phyloP scores from a whole-genome alignment of 1,140 invertebrate species.

The Orussus abietinus region DNA sequence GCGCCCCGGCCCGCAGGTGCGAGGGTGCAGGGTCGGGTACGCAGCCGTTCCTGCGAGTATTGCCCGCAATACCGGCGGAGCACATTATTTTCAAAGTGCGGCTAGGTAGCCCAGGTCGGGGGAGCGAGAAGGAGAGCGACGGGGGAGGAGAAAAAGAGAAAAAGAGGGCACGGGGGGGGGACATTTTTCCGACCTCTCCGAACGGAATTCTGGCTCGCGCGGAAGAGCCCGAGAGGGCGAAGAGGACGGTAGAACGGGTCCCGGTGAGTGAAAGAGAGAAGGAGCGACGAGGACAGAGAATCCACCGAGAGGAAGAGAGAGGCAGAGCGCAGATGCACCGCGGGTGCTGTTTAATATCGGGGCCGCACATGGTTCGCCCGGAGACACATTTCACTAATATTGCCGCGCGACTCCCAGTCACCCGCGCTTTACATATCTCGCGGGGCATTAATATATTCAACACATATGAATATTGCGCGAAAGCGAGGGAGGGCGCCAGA shows the following conservation, averaged over 20 bases:
- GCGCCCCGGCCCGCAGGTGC: no score
- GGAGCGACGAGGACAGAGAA: conserved; percentile 5
- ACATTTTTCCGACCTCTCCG: no score
- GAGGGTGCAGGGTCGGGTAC: no score
- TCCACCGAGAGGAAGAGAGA: conserved; percentile 7
- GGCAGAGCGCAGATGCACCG: conserved; percentile 46
- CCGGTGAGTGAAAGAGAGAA: neutral
- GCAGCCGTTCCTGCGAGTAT: no score
- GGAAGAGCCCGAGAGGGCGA: no score
- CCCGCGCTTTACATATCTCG: conserved; percentile 43
- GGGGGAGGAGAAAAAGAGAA: neutral
- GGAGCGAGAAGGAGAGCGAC: no score
- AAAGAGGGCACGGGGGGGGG: conserved; percentile 4
- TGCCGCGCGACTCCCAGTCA: conserved; percentile 26
- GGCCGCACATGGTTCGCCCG: conserved; percentile 41
- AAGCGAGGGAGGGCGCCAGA: conserved; percentile 17
- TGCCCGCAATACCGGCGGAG: no score
- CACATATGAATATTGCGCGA: conserved; percentile 49
- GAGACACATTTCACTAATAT: conserved; percentile 51
- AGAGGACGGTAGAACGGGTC: no score
- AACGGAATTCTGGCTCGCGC: no score
- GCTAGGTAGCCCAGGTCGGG: no score
- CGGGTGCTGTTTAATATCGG: conserved; percentile 50
- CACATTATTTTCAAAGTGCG: no score
- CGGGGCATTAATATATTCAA: conserved; percentile 52